Evolutionary conservation across 2,888 invertebrate genomes (phyloP), one percentile per base, ranked within the genome.

Genomic region (Drosophila monieri): DNA sequence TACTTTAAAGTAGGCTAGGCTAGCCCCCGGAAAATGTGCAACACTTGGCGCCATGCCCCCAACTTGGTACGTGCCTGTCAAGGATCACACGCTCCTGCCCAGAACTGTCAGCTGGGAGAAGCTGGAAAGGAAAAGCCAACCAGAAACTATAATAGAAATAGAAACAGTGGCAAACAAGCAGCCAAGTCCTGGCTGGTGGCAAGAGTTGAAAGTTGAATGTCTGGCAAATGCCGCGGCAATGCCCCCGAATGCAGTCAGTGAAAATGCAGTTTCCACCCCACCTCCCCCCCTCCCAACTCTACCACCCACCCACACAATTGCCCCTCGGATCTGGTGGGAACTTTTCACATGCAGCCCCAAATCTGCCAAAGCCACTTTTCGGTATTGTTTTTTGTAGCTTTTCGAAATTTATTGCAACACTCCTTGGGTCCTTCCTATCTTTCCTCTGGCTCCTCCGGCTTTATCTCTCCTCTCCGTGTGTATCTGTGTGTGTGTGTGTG

Each of bases 141-240:
- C 39, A 47, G 27, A 55, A 56, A 61, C 46, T 25, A 30, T 25
- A 55, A 61, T 30, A 52, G 46, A 66, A 52, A 58, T 66, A 52
- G 37, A 41, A 56, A 37, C 44, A 46, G 44, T 30, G 21, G 44
- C 30, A 65, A 58, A 32, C 4, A 1, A 12, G 32, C 1, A n/a
- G 32, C 27, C 9, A 37, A 39, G 35, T 43, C 49, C 70, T 57
- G 51, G 49, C 48, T 59, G 52, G 65, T 64, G 66, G 77, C 73
- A 79, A 84, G 85, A 89, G 89, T 89, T 90, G 89, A 89, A 89
- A 89, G 89, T 89, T 89, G 89, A 89, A 89, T 74, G 90, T 79
- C 90, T 88, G 79, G 65, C 74, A 87, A 89, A 86, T 83, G 88
- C 85, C 71, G 83, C 80, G 86, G 76, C 88, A 89, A 86, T 87